Conservation (phyloP, 2,888 invertebrate genomes). For the Ischnura elegans region DNA sequence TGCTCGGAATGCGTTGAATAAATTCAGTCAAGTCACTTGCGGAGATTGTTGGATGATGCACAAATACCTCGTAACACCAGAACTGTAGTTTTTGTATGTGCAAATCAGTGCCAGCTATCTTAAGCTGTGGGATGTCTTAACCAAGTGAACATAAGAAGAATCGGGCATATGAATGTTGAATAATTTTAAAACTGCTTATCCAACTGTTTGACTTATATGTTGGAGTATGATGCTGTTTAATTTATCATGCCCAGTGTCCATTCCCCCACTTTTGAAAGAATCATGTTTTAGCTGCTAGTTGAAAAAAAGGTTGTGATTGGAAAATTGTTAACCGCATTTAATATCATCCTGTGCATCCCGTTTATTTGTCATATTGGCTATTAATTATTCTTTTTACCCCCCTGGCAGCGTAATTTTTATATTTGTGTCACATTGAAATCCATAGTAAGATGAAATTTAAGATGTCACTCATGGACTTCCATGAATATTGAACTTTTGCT, state of each 20-base stretch:
- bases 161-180: not conserved
- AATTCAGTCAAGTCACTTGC: conserved; percentile 10
- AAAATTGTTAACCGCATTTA: conserved; percentile 13
- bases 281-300: conserved; percentile 10
- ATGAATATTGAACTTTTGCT: conserved; percentile 44
- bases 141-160: conserved; percentile 8
- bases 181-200: not conserved
- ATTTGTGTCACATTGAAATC: conserved; percentile 12
- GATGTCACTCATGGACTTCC: conserved; percentile 20
- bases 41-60: conserved; percentile 40
- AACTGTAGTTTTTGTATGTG: conserved; percentile 56
- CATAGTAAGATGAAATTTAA: conserved; percentile 12
- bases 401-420: conserved; percentile 46
- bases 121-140: conserved; percentile 36
- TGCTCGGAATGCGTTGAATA: not conserved
- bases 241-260: not conserved
- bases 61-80: conserved; percentile 38
- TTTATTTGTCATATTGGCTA: not conserved
- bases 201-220: not conserved
- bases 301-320: conserved; percentile 31
- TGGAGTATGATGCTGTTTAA: not conserved
- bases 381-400: not conserved
- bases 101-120: conserved; percentile 14
- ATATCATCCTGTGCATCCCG: not conserved
- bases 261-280: not conserved